Conservation (phyloP, 2,888 invertebrate species). For the Blera fallax region DNA sequence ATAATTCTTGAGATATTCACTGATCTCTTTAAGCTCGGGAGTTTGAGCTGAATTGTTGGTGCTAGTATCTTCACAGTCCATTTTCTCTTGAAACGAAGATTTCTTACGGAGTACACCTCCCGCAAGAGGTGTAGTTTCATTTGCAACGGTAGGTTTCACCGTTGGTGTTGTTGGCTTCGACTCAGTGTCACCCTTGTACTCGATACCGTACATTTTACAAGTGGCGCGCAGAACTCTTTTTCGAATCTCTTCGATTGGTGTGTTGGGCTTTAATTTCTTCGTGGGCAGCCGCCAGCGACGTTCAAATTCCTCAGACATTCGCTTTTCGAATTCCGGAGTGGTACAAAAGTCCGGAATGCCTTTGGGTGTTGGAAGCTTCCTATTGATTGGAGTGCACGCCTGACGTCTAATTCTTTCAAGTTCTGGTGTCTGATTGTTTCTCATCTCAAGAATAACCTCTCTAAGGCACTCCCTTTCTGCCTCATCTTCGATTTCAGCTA, state of each 20-base stretch:
- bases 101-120: constrained; percentile 65
- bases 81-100: constrained; percentile 76
- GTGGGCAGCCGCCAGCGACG: constrained; percentile 80
- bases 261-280: constrained; percentile 78
- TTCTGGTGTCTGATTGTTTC: constrained; percentile 79
- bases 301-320: constrained; percentile 80
- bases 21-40: constrained; percentile 78
- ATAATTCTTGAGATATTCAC: constrained; percentile 79
- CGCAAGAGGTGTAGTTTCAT: constrained; percentile 62
- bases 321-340: constrained; percentile 79
- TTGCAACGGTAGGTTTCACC: constrained; percentile 43
- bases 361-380: constrained; percentile 75
- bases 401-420: constrained; percentile 79
- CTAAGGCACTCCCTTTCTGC: constrained; percentile 78
- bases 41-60: constrained; percentile 73
- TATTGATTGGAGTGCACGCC: constrained; percentile 79
- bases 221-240: constrained; percentile 78
- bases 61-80: constrained; percentile 78
- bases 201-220: constrained; percentile 78
- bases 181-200: constrained; percentile 71
- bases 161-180: constrained; percentile 15
- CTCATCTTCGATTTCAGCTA: constrained; percentile 77
- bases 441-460: constrained; percentile 79
- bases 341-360: constrained; percentile 80
- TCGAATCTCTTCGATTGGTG: constrained; percentile 79